These are phyloP conservation scores for Aplysina aerophoba DNA, from an alignment of 37 sponge, comb jelly and placozoan species.

Conservation along the genomic window DNA sequence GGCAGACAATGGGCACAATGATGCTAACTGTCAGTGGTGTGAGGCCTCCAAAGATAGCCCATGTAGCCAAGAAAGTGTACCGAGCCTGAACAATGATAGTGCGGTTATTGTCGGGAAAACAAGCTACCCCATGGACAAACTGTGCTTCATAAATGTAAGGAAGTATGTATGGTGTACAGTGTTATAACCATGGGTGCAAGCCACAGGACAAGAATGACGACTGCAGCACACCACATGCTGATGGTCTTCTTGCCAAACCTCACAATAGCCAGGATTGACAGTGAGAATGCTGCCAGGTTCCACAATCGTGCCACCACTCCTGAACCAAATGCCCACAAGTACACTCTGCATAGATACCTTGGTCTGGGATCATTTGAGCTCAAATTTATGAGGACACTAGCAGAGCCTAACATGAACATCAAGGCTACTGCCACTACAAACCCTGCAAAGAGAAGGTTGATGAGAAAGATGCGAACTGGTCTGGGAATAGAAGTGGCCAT, in stretches of 20 bases:
- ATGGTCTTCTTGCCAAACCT: not conserved
- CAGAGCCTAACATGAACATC: not conserved
- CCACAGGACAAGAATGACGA: not conserved
- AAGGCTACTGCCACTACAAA: not conserved
- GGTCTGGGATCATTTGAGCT: not conserved
- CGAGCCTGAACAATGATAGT: not conserved
- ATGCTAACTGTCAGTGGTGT: not conserved
- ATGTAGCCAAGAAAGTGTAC: not conserved
- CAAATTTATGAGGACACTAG: not conserved
- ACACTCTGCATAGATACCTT: not conserved
- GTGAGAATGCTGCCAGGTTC: not conserved
- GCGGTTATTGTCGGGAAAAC: not conserved
- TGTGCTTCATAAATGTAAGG: not conserved
- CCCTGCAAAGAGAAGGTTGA: conserved; percentile 7
- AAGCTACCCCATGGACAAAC: not conserved
- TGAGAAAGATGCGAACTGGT: not conserved
- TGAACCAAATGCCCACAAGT: not conserved
- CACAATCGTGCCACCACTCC: not conserved
- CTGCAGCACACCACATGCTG: not conserved
- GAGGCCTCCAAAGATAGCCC: not conserved
- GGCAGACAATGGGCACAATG: not conserved
- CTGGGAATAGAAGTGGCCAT: not conserved
- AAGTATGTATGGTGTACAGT: not conserved
- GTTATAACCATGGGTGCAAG: not conserved
- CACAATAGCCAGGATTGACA: not conserved